Evolutionary conservation across 1,140 invertebrate species (phyloP).

Genomic region (Tetraneura akinire): DNA sequence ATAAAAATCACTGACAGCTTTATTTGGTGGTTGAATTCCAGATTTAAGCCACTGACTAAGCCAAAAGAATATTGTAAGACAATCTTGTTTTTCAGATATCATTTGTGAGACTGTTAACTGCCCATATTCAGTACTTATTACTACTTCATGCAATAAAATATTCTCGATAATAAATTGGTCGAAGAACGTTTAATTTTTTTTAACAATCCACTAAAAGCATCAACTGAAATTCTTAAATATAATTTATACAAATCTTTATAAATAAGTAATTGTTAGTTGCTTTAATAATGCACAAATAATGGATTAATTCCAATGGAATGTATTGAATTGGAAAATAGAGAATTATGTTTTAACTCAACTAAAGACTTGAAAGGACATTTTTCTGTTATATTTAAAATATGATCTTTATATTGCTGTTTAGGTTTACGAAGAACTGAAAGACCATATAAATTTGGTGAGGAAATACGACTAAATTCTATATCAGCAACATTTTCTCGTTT

Average conservation of each 20-base stretch:
- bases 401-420: constrained; percentile 10
- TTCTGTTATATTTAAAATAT: neutral
- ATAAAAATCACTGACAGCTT: neutral
- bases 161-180: neutral
- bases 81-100: constrained; percentile 4
- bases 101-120: neutral
- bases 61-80: neutral
- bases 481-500: constrained; percentile 13
- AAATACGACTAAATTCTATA: neutral
- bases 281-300: neutral
- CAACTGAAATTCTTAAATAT: neutral
- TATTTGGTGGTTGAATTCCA: constrained; percentile 4
- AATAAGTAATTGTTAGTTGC: neutral
- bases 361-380: constrained; percentile 5
- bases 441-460: neutral
- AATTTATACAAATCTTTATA: constrained; percentile 25
- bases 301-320: neutral
- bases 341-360: constrained; percentile 6
- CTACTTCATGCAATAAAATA: constrained; percentile 6
- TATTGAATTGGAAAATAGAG: neutral
- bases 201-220: neutral
- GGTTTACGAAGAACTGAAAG: neutral
- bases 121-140: neutral
- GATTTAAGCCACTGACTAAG: neutral
- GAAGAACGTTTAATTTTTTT: constrained; percentile 15